Evolutionary conservation across 1,140 invertebrate species (phyloP).

Genomic region (Palaemon carinicauda): DNA sequence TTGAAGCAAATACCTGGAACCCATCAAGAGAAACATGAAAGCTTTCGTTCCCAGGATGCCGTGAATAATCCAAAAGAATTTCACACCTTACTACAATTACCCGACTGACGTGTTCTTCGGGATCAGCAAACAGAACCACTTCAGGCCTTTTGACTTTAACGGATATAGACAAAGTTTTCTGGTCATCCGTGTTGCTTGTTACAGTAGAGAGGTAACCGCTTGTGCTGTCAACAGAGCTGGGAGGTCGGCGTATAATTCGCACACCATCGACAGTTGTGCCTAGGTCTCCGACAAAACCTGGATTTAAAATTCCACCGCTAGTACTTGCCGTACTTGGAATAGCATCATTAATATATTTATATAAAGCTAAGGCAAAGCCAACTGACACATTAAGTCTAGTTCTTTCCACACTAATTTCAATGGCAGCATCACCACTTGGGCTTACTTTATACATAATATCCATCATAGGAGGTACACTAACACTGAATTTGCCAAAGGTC

Average conservation of each 20-base stretch:
- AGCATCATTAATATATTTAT: constrained; percentile 56
- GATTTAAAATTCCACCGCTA: constrained; percentile 54
- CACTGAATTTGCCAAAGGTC: constrained; percentile 39
- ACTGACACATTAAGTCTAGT: constrained; percentile 53
- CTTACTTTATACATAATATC: constrained; percentile 55
- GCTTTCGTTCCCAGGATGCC: constrained; percentile 56
- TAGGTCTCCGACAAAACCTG: constrained; percentile 55
- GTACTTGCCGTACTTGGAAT: constrained; percentile 49
- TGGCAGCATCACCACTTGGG: constrained; percentile 53
- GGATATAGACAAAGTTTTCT: constrained; percentile 72
- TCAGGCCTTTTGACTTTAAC: constrained; percentile 79
- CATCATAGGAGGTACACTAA: constrained; percentile 54
- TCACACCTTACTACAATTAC: constrained; percentile 79
- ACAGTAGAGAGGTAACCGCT: constrained; percentile 71
- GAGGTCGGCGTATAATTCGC: constrained; percentile 58
- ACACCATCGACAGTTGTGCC: constrained; percentile 47
- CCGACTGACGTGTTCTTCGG: constrained; percentile 74
- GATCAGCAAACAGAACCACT: constrained; percentile 78
- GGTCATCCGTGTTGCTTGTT: constrained; percentile 45
- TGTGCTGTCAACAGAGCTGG: constrained; percentile 69
- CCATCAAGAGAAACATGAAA: constrained; percentile 48
- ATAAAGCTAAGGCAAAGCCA: constrained; percentile 40
- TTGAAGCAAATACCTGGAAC: constrained; percentile 49
- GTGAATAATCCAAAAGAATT: constrained; percentile 70
- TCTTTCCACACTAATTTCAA: constrained; percentile 56